Evolutionary conservation across 2,113 vertebrate genomes (phyloP).

Genomic region (Leptobrachium ailaonicum): DNA sequence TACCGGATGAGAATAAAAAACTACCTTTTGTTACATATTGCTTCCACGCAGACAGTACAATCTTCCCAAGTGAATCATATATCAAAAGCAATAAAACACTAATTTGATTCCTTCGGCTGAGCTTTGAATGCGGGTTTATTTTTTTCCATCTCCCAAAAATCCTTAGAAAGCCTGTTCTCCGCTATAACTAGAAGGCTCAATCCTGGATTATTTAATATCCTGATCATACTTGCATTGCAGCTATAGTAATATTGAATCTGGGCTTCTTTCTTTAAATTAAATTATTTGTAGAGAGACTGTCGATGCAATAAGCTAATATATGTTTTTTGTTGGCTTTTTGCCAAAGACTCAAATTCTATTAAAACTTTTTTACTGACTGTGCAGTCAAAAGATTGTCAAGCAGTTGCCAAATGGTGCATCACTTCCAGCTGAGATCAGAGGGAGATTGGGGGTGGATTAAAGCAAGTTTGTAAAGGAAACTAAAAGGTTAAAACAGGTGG

Average conservation of each 20-base stretch:
- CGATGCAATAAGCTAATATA: background rate
- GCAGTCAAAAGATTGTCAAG: background rate
- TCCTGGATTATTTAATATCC: slow-evolving; percentile 31
- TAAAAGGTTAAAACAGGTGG: no score
- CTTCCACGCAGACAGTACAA: slow-evolving; percentile 14
- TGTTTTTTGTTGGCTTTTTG: background rate
- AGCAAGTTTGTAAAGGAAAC: no score
- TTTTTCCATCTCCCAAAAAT: slow-evolving; percentile 37
- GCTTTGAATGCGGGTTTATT: slow-evolving; percentile 2
- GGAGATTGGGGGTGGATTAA: background rate
- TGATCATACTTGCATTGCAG: slow-evolving; percentile 33
- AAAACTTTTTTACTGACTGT: background rate
- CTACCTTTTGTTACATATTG: slow-evolving; percentile 14
- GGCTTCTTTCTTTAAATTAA: slow-evolving; percentile 47
- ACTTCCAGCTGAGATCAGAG: background rate
- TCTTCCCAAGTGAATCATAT: slow-evolving; percentile 27
- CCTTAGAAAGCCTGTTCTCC: slow-evolving; percentile 31
- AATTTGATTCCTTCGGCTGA: slow-evolving; percentile 39
- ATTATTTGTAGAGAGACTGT: slow-evolving; percentile 3
- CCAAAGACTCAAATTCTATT: background rate
- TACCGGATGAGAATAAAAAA: background rate
- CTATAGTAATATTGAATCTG: slow-evolving; percentile 35
- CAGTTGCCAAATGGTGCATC: background rate
- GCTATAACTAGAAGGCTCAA: slow-evolving; percentile 37
- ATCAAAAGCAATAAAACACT: slow-evolving; percentile 51